A percentile compares a stretch with the other conserved stretches of the same genome.
Evolutionary conservation across 2,113 vertebrate genomes (phyloP).

Genomic region (Nannospalax galili): DNA sequence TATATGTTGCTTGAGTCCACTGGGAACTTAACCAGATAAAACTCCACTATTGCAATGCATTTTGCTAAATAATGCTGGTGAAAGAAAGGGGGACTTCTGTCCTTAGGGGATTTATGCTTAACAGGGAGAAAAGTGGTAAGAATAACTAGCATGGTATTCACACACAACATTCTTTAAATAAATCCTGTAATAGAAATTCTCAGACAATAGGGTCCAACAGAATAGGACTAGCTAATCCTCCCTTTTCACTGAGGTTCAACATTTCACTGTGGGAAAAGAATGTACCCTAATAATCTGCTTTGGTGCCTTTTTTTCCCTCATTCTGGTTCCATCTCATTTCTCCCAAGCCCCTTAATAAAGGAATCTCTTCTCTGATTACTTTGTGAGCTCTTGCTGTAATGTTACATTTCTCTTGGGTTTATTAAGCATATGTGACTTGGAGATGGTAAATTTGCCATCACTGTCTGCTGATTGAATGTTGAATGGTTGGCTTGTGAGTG

Average conservation of each 20-base stretch:
- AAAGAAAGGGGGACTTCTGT: not conserved
- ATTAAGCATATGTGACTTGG: not conserved
- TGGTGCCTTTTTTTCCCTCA: not conserved
- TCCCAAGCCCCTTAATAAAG: not conserved
- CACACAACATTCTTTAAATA: not conserved
- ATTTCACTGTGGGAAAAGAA: not conserved
- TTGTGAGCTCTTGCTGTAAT: not conserved
- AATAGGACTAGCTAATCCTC: not conserved
- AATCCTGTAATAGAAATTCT: not conserved
- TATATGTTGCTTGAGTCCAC: not conserved
- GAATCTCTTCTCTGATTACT: not conserved
- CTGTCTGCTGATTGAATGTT: not conserved
- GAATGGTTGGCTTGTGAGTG: not conserved
- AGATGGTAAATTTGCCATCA: not conserved
- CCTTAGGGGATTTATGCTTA: not conserved
- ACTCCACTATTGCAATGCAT: not conserved
- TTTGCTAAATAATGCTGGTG: not conserved
- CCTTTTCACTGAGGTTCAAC: not conserved
- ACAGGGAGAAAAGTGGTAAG: not conserved
- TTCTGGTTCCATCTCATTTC: not conserved
- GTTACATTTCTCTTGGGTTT: not conserved
- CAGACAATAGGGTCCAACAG: too few species aligned
- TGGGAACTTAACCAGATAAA: not conserved
- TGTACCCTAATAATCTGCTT: not conserved
- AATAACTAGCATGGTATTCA: not conserved